Conservation (phyloP, 92 coral and sea anemone genomes). For the Siderastrea radians region DNA sequence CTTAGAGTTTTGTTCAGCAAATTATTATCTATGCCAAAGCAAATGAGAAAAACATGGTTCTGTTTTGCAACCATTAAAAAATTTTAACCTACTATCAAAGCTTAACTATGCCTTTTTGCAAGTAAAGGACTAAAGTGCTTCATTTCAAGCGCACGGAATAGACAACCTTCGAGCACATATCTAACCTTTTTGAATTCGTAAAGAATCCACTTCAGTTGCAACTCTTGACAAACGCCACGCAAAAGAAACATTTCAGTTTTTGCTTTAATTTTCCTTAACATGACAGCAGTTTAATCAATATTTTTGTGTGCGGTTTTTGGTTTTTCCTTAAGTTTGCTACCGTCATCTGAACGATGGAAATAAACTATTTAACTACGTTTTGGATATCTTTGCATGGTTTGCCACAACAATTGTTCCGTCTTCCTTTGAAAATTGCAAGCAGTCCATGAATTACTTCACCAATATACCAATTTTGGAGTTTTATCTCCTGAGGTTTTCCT, state of each 20-base stretch:
- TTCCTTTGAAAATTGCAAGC: background rate
- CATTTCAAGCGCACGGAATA: background rate
- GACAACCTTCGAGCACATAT: background rate
- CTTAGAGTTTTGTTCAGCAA: no score
- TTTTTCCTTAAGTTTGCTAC: background rate
- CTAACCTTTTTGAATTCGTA: no score
- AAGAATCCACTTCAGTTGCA: no score
- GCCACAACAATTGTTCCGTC: background rate
- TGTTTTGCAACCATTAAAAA: no score
- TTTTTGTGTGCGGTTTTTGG: no score
- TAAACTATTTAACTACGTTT: background rate
- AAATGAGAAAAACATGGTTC: no score
- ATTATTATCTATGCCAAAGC: no score
- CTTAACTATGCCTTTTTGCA: background rate
- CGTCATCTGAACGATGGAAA: background rate
- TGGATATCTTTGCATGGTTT: background rate
- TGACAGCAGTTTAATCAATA: background rate
- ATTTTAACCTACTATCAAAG: background rate
- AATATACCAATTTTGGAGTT: background rate
- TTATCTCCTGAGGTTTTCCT: background rate
- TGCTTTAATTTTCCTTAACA: background rate
- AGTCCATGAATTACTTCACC: constrained; percentile 23
- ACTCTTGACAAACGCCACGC: background rate
- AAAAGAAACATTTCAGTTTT: background rate
- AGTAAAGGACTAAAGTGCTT: no score